Evolutionary conservation across 2,888 invertebrate species (phyloP).

Genomic region (Pollenia labialis): DNA sequence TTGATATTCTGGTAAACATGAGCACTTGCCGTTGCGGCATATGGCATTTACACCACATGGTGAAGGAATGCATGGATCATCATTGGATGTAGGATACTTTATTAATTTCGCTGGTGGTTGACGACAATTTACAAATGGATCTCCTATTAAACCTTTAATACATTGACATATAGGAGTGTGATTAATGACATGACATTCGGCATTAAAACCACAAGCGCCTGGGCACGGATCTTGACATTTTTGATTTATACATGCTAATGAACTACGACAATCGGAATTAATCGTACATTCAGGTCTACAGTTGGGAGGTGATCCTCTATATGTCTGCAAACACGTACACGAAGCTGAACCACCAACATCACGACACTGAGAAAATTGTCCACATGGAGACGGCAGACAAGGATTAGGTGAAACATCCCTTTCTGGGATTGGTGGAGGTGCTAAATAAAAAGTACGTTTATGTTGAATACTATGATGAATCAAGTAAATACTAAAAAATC

Average conservation of each 20-base stretch:
- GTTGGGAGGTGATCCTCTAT: conserved; percentile 88
- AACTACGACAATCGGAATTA: conserved; percentile 88
- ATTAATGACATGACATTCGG: conserved; percentile 87
- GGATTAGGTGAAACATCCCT: conserved; percentile 85
- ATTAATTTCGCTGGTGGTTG: conserved; percentile 79
- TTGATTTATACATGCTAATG: conserved; percentile 89
- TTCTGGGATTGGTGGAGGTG: conserved; percentile 74
- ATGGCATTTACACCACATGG: conserved; percentile 88
- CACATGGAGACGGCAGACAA: conserved; percentile 90
- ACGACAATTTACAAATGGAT: conserved; percentile 89
- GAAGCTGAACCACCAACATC: conserved; percentile 86
- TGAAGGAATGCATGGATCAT: conserved; percentile 89
- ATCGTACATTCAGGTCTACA: conserved; percentile 90
- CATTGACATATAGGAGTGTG: conserved; percentile 89
- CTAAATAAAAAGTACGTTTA: conserved; percentile 24
- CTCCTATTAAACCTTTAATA: conserved; percentile 85
- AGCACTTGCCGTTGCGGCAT: conserved; percentile 89
- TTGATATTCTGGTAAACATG: conserved; percentile 87
- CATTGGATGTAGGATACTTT: conserved; percentile 81
- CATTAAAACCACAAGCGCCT: conserved; percentile 88
- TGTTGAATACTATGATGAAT: neutral
- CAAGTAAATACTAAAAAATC: conserved; percentile 60
- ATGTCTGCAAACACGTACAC: conserved; percentile 88
- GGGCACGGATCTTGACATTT: conserved; percentile 90
- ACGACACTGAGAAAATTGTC: conserved; percentile 89